These are phyloP conservation scores for Lathronympha strigana DNA, from an alignment of 2,888 invertebrate species.

Conservation along the genomic window DNA sequence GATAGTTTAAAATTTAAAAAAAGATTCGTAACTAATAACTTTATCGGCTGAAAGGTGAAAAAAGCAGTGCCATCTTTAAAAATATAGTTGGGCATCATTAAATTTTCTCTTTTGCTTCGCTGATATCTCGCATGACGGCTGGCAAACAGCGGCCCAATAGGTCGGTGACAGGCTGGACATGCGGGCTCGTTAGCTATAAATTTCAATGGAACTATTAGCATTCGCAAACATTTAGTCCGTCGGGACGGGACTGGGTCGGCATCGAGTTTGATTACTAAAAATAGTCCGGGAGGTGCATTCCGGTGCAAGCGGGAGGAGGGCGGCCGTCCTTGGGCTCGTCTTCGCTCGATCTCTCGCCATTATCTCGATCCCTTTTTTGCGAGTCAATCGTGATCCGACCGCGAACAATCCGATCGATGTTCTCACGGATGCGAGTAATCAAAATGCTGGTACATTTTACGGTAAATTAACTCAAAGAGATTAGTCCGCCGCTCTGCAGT, in stretches of 20 bases:
- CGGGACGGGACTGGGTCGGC: constrained; percentile 60
- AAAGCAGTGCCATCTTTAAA: neutral
- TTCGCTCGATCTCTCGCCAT: constrained; percentile 66
- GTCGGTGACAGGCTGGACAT: constrained; percentile 49
- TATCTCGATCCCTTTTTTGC: constrained; percentile 81
- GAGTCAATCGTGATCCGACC: constrained; percentile 78
- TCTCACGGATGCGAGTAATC: constrained; percentile 75
- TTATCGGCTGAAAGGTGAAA: neutral
- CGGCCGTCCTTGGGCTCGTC: constrained; percentile 70
- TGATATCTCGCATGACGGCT: constrained; percentile 18
- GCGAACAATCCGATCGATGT: constrained; percentile 74
- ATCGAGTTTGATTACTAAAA: constrained; percentile 78
- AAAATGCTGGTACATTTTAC: constrained; percentile 56
- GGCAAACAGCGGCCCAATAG: constrained; percentile 20
- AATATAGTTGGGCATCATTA: neutral
- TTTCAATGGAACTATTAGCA: constrained; percentile 56
- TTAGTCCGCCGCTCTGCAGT: constrained; percentile 52
- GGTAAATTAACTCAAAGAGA: constrained; percentile 62
- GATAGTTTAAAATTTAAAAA: too few relatives aligned
- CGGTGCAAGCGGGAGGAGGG: constrained; percentile 52
- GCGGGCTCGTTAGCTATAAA: constrained; percentile 56
- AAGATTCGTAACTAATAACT: too few relatives aligned
- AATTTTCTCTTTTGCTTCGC: neutral
- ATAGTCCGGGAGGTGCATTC: constrained; percentile 75
- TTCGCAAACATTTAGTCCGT: constrained; percentile 60